A percentile compares a stretch with the other conserved stretches of the same genome.
Evolutionary conservation across 2,888 invertebrate genomes (phyloP).

Genomic region (Onchidella celtica): DNA sequence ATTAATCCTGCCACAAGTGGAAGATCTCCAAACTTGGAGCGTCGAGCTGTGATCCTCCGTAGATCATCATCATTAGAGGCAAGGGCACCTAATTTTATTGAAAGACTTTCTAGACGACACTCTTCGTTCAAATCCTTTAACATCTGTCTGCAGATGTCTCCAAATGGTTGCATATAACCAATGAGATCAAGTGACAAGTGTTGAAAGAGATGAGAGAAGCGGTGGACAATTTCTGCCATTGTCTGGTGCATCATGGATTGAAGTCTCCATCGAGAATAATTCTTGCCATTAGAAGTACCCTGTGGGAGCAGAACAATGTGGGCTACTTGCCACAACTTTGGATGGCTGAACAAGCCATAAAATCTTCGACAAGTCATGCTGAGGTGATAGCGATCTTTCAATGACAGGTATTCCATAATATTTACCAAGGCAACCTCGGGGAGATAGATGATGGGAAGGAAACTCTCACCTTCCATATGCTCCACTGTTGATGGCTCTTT

Average conservation of each 20-base stretch:
- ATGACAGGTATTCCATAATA: slow-evolving; percentile 61
- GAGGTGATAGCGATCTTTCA: slow-evolving; percentile 61
- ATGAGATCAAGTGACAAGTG: slow-evolving; percentile 62
- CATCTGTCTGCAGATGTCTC: slow-evolving; percentile 55
- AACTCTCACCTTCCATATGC: background rate
- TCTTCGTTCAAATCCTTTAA: slow-evolving; percentile 60
- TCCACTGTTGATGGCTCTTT: too few relatives aligned
- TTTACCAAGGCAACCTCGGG: slow-evolving; percentile 70
- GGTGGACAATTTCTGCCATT: slow-evolving; percentile 59
- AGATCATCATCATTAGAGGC: slow-evolving; percentile 54
- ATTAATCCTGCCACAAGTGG: slow-evolving; percentile 62
- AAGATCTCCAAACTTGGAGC: slow-evolving; percentile 55
- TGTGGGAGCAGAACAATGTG: slow-evolving; percentile 54
- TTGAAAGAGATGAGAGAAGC: slow-evolving; percentile 70
- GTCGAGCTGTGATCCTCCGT: slow-evolving; percentile 55
- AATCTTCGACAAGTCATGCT: slow-evolving; percentile 65
- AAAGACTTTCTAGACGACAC: slow-evolving; percentile 69
- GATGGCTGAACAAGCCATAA: slow-evolving; percentile 68
- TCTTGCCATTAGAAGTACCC: background rate
- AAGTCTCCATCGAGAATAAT: slow-evolving; percentile 4
- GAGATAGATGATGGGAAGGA: slow-evolving; percentile 45
- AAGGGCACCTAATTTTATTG: slow-evolving; percentile 63
- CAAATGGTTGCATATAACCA: slow-evolving; percentile 61
- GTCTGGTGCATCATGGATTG: slow-evolving; percentile 40
- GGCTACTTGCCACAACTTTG: slow-evolving; percentile 68